These are phyloP conservation scores for Alouatta palliata DNA, from an alignment of 2,113 vertebrate genomes.

Conservation along the genomic window DNA sequence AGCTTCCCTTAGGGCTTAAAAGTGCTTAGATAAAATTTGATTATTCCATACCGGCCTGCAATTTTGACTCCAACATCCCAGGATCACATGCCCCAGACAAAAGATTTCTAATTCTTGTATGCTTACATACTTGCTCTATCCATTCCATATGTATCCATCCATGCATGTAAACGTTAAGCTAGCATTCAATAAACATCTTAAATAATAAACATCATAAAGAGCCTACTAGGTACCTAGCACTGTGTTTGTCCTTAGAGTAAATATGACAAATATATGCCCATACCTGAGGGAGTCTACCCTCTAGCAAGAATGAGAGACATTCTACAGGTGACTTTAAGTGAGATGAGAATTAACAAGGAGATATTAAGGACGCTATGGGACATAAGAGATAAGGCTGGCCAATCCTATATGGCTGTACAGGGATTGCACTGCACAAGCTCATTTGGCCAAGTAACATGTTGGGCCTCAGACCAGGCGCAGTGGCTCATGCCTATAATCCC, in stretches of 20 bases:
- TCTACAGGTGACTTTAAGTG: neutral
- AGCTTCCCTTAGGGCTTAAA: neutral
- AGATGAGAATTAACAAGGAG: neutral
- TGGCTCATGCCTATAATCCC: too few species aligned
- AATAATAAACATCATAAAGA: neutral
- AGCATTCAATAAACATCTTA: neutral
- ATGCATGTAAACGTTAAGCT: neutral
- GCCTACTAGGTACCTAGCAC: neutral
- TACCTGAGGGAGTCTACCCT: neutral
- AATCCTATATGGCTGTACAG: neutral
- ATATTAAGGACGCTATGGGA: neutral
- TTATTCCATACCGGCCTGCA: neutral
- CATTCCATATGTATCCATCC: neutral
- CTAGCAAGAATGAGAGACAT: neutral
- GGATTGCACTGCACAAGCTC: neutral
- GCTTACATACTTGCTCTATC: neutral
- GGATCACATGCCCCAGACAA: neutral
- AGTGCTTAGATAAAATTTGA: neutral
- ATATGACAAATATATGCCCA: neutral
- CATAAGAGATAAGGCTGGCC: neutral
- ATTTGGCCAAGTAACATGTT: neutral
- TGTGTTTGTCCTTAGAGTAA: neutral
- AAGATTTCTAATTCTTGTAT: neutral
- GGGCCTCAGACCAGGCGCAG: neutral
- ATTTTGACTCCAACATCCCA: slow-evolving; percentile 12